Conservation (phyloP, 2,113 vertebrate genomes). For the Leptobrachium ailaonicum region DNA sequence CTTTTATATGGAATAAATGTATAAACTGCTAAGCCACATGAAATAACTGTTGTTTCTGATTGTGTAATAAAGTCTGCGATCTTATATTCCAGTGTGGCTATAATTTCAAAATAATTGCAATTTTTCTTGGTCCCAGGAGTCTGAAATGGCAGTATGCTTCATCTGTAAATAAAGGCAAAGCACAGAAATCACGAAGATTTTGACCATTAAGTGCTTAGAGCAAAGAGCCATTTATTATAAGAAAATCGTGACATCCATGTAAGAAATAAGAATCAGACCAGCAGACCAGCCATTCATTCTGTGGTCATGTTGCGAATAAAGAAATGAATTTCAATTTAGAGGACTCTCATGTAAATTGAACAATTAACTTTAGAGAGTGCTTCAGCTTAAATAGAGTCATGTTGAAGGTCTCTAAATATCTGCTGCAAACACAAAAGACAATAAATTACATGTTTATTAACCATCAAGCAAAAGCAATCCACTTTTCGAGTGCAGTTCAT, state of each 20-base stretch:
- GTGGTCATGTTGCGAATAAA: slow-evolving; percentile 25
- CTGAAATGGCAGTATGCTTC: neutral
- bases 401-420: slow-evolving; percentile 45
- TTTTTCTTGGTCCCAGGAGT: neutral
- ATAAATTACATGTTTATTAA: slow-evolving; percentile 52
- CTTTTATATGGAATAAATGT: neutral
- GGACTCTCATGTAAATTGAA: slow-evolving; percentile 54
- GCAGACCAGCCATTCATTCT: slow-evolving; percentile 35
- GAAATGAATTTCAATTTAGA: slow-evolving; percentile 55
- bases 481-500: slow-evolving; percentile 40
- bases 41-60: neutral
- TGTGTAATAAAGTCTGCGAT: neutral
- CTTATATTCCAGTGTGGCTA: neutral
- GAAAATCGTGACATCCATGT: slow-evolving; percentile 38
- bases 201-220: slow-evolving; percentile 42
- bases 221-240: slow-evolving; percentile 34
- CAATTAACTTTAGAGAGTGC: slow-evolving; percentile 56
- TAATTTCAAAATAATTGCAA: slow-evolving; percentile 9
- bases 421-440: slow-evolving; percentile 51
- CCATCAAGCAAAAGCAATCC: slow-evolving; percentile 49
- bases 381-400: slow-evolving; percentile 53
- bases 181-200: slow-evolving; percentile 1
- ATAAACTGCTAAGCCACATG: slow-evolving; percentile 6
- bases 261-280: slow-evolving; percentile 37
- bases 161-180: slow-evolving; percentile 27